Evolutionary conservation across 1,140 invertebrate species (phyloP).

Genomic region (Nymphalis io): DNA sequence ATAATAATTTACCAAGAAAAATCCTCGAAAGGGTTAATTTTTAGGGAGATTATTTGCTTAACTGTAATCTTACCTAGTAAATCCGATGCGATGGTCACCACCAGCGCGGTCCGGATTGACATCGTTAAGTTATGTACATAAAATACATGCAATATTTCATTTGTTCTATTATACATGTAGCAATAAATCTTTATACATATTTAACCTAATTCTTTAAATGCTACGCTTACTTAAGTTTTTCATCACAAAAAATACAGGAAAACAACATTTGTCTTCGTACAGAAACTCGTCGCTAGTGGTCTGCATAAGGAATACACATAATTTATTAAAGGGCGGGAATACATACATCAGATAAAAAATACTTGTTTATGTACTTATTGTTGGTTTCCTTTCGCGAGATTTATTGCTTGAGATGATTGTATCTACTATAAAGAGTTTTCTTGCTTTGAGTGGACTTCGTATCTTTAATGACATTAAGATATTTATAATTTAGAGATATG

Average conservation of each 20-base stretch:
- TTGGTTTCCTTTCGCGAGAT: constrained; percentile 32
- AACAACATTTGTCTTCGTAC: constrained; percentile 6
- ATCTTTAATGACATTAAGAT: not conserved
- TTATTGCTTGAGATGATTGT: constrained; percentile 37
- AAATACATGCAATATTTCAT: no score
- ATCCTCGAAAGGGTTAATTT: no score
- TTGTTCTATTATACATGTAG: no score
- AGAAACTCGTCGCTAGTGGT: constrained; percentile 9
- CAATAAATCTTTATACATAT: no score
- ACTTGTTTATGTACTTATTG: constrained; percentile 43
- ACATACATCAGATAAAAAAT: constrained; percentile 41
- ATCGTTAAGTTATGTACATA: no score
- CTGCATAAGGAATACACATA: constrained; percentile 26
- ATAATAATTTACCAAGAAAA: no score
- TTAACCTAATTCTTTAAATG: no score
- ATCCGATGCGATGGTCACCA: no score
- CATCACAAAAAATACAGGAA: constrained; percentile 1
- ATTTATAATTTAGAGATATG: not conserved
- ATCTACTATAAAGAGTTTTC: constrained; percentile 32
- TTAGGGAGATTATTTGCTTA: no score
- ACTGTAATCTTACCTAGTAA: no score
- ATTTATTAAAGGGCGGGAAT: constrained; percentile 39
- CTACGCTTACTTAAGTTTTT: no score
- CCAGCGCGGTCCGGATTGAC: no score
- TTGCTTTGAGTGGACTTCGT: constrained; percentile 22